These are phyloP conservation scores for Petromus typicus DNA, from an alignment of 2,113 vertebrate genomes.

Conservation along the genomic window DNA sequence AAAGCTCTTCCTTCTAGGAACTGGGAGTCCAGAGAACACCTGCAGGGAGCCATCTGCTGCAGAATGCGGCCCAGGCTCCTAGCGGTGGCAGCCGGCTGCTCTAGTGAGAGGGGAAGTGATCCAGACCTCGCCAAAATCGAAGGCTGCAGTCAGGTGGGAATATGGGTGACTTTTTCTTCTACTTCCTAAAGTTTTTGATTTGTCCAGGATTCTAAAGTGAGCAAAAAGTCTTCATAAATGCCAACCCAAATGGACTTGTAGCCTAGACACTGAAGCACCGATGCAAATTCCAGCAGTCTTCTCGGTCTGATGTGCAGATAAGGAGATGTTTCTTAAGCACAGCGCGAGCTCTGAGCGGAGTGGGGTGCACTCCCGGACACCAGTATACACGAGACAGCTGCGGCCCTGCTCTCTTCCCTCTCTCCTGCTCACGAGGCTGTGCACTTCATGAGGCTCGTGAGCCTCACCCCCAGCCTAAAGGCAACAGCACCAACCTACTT, in stretches of 20 bases:
- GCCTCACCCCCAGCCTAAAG: background rate
- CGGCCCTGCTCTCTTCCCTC: background rate
- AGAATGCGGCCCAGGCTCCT: background rate
- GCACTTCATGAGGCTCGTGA: background rate
- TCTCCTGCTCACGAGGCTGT: background rate
- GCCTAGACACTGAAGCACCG: background rate
- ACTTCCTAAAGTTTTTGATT: constrained; percentile 40
- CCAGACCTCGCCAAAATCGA: background rate
- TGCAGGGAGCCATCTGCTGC: too few relatives aligned
- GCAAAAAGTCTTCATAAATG: constrained; percentile 3
- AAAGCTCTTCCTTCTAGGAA: background rate
- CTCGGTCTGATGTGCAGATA: background rate
- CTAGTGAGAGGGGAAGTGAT: background rate
- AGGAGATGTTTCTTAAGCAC: background rate
- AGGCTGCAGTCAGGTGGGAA: background rate
- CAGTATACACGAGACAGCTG: background rate
- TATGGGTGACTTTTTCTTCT: background rate
- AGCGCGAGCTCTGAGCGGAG: background rate
- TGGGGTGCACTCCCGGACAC: background rate
- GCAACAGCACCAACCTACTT: background rate
- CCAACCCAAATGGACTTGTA: background rate
- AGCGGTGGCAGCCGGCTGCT: background rate
- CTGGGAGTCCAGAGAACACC: background rate
- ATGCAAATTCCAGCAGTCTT: background rate
- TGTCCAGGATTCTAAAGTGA: background rate